Evolutionary conservation across 2,797 vertebrate species (phyloP).

Genomic region (Ambastaia sidthimunki): DNA sequence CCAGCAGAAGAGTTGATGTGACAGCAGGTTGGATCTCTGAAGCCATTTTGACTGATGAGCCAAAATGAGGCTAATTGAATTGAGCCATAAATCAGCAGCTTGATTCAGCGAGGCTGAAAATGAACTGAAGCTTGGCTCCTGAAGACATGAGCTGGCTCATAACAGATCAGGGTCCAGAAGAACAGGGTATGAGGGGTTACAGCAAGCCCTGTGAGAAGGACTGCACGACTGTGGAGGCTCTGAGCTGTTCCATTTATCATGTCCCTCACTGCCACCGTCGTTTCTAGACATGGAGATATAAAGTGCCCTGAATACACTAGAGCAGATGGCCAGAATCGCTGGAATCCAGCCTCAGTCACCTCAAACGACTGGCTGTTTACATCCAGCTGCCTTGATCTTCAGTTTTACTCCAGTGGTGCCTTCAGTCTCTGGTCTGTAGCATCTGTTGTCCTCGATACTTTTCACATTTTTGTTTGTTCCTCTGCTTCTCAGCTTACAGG

Average conservation of each 20-base stretch:
- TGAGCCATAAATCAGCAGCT: conserved; percentile 56
- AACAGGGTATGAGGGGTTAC: conserved; percentile 19
- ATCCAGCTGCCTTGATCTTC: conserved; percentile 30
- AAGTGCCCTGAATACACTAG: conserved; percentile 36
- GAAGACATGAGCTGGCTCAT: conserved; percentile 28
- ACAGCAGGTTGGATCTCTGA: conserved; percentile 47
- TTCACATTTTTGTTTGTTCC: background rate
- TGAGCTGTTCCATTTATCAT: conserved; percentile 30
- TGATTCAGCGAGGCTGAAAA: conserved; percentile 26
- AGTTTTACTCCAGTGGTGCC: conserved; percentile 26
- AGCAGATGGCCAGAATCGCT: conserved; percentile 49
- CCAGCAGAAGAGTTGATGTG: conserved; percentile 25
- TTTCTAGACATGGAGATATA: conserved; percentile 21
- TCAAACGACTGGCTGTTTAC: conserved; percentile 20
- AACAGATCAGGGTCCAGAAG: conserved; percentile 8
- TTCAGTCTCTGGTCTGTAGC: conserved; percentile 26
- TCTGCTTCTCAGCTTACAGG: too few relatives aligned
- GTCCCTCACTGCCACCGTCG: background rate
- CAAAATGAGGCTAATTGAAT: conserved; percentile 57
- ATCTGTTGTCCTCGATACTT: conserved; percentile 29
- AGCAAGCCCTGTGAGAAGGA: background rate
- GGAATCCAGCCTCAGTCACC: conserved; percentile 33
- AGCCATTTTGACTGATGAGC: conserved; percentile 54
- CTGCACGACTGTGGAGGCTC: background rate
- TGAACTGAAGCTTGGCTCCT: conserved; percentile 27